Evolutionary conservation across 2,113 vertebrate genomes (phyloP).

Genomic region (Eublepharis macularius): DNA sequence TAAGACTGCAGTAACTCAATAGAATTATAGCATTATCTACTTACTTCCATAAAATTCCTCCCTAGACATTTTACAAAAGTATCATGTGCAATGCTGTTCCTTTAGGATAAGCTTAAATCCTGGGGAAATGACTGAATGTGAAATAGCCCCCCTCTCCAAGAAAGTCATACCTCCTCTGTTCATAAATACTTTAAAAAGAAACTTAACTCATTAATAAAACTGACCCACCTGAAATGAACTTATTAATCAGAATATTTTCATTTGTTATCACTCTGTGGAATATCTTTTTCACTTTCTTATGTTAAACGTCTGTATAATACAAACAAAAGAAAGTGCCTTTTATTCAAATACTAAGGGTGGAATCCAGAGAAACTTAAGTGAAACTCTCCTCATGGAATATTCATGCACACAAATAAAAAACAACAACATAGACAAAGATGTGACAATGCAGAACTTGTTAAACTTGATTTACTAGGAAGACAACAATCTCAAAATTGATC

Average conservation of each 20-base stretch:
- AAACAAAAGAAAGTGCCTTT: no score
- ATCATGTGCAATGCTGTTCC: constrained; percentile 28
- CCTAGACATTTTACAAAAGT: background rate
- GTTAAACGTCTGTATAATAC: background rate
- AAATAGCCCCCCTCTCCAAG: constrained; percentile 26
- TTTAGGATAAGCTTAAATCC: constrained; percentile 41
- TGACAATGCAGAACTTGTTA: background rate
- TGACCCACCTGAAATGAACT: no score
- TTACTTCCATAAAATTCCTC: background rate
- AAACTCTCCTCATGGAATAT: no score
- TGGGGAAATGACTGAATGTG: constrained; percentile 27
- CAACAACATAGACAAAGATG: background rate
- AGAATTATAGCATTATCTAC: background rate
- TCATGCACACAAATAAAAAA: no score
- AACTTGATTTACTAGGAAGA: background rate
- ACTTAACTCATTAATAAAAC: background rate
- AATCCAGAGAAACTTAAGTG: no score
- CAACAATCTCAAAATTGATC: background rate
- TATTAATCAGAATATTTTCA: background rate
- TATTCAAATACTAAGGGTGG: no score
- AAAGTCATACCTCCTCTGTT: constrained; percentile 23
- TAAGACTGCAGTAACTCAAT: no score
- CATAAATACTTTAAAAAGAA: constrained; percentile 16
- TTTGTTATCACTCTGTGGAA: background rate
- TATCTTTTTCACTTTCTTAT: no score